A percentile compares a stretch with the other conserved stretches of the same genome.
phyloP scores from a whole-genome alignment of 2,888 invertebrate species.

The Plebejus argus region DNA sequence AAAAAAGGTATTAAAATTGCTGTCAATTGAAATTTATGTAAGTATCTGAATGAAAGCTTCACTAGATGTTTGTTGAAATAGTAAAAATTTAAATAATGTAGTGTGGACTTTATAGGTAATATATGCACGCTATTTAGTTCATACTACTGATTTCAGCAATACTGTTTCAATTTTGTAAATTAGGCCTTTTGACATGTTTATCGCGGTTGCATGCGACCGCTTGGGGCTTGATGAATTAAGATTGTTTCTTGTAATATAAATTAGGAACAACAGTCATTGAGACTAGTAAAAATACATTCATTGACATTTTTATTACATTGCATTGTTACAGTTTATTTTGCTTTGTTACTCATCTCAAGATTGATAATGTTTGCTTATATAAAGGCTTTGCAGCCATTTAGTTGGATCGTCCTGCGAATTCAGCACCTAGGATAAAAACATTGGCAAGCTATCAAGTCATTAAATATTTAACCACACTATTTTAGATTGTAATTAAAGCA shows the following conservation, averaged over 20 bases:
- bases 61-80: constrained; percentile 12
- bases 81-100: background rate
- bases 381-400: background rate
- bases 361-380: background rate
- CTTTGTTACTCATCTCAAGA: background rate
- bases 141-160: background rate
- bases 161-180: background rate
- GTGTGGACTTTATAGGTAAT: background rate
- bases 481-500: constrained; percentile 4
- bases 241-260: constrained; percentile 6
- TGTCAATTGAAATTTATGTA: background rate
- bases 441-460: background rate
- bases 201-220: too few species aligned
- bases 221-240: too few species aligned
- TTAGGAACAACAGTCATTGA: background rate
- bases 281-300: background rate
- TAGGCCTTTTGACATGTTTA: background rate
- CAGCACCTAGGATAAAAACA: background rate
- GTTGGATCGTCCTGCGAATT: background rate
- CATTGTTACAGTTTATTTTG: constrained; percentile 5
- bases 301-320: background rate
- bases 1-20: background rate
- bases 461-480: background rate
- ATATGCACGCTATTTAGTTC: background rate
- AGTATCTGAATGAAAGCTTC: background rate